Evolutionary conservation across 2,888 invertebrate genomes (phyloP).

Genomic region (Drosophila kambysellisi): DNA sequence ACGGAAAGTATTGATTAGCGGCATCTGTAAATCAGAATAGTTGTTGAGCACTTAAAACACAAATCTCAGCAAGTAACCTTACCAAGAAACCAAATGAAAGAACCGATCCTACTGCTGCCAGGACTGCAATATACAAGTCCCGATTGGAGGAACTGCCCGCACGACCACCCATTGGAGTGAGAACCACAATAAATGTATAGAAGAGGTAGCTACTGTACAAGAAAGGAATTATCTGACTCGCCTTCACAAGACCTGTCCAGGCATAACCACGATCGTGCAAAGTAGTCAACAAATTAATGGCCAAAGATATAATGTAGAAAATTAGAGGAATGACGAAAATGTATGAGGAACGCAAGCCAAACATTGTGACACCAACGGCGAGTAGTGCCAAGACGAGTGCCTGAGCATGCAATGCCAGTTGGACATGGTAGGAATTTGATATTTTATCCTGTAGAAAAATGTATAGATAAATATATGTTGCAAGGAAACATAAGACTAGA

Average conservation of each 20-base stretch:
- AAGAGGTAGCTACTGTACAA: slow-evolving; percentile 85
- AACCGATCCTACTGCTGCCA: slow-evolving; percentile 81
- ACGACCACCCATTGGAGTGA: slow-evolving; percentile 88
- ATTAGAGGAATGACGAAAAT: slow-evolving; percentile 74
- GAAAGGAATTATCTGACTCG: slow-evolving; percentile 84
- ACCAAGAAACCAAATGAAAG: slow-evolving; percentile 83
- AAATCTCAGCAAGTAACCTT: slow-evolving; percentile 4
- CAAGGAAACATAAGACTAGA: not conserved
- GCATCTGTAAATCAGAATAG: slow-evolving; percentile 31
- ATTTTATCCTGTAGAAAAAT: slow-evolving; percentile 73
- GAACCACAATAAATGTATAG: slow-evolving; percentile 85
- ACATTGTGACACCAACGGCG: slow-evolving; percentile 56
- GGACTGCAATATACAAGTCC: slow-evolving; percentile 86
- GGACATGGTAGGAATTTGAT: slow-evolving; percentile 63
- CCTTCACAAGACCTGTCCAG: slow-evolving; percentile 78
- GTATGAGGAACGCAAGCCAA: slow-evolving; percentile 77
- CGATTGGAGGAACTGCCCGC: slow-evolving; percentile 84
- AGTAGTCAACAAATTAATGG: slow-evolving; percentile 76
- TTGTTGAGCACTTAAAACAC: no score
- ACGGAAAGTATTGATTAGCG: slow-evolving; percentile 56
- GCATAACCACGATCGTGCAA: slow-evolving; percentile 73
- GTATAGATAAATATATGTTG: not conserved
- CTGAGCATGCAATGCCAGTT: slow-evolving; percentile 81
- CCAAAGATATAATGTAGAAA: slow-evolving; percentile 72
- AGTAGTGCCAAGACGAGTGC: slow-evolving; percentile 73